Percentiles rank a stretch among this genome's conserved stretches.
Conservation (phyloP, 2,797 vertebrate species). For the Malurus splendens region DNA sequence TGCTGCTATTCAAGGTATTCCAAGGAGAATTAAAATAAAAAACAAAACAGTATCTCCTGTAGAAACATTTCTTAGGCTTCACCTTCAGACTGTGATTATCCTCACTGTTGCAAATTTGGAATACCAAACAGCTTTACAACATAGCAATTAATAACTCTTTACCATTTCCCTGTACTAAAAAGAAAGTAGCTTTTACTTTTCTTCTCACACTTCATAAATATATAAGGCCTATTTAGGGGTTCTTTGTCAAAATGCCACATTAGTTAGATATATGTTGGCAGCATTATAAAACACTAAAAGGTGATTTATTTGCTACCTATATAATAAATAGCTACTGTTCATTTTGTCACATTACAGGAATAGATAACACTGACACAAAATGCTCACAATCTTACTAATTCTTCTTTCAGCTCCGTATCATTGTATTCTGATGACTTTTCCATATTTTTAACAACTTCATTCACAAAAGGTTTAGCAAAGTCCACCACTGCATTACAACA, state of each 20-base stretch:
- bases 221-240: not conserved
- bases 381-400: slow-evolving; percentile 88
- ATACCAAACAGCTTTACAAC: not conserved
- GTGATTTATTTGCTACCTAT: not conserved
- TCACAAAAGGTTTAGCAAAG: slow-evolving; percentile 82
- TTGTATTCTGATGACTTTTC: slow-evolving; percentile 44
- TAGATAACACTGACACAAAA: not conserved
- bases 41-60: not conserved
- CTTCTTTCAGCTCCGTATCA: slow-evolving; percentile 75
- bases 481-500: slow-evolving; percentile 79
- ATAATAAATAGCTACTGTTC: not conserved
- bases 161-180: not conserved
- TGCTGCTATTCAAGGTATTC: not conserved
- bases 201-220: not conserved
- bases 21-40: not conserved
- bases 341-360: not conserved
- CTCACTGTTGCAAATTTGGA: not conserved
- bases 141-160: not conserved
- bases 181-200: not conserved
- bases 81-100: not conserved
- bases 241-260: not conserved
- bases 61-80: not conserved
- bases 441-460: slow-evolving; percentile 71
- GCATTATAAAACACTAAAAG: not conserved
- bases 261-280: not conserved